These are phyloP conservation scores for Drosophila arizonae DNA, from an alignment of 1,140 invertebrate genomes.

Conservation along the genomic window DNA sequence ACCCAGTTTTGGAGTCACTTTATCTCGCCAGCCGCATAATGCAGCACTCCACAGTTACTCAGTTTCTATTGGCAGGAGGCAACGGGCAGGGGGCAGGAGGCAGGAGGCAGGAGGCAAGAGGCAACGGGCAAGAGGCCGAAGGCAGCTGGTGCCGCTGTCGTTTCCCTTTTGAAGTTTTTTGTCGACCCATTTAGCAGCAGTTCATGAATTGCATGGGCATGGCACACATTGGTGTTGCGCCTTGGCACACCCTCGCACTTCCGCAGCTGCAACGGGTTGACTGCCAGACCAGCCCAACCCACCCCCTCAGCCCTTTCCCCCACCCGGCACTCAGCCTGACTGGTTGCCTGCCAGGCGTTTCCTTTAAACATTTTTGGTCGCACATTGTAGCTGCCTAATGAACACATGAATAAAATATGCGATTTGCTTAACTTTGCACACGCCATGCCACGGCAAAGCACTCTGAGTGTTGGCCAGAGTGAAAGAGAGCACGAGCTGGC, in stretches of 20 bases:
- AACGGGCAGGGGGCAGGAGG: background rate
- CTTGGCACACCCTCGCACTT: background rate
- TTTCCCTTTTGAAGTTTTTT: conserved; percentile 73
- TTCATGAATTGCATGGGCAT: conserved; percentile 63
- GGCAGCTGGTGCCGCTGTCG: conserved; percentile 33
- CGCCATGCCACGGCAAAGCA: conserved; percentile 55
- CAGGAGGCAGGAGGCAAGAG: conserved; percentile 4
- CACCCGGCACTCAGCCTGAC: background rate
- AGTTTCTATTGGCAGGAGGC: conserved; percentile 51
- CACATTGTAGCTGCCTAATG: conserved; percentile 81
- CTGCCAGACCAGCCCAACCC: background rate
- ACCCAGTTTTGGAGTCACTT: conserved; percentile 64
- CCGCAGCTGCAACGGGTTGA: conserved; percentile 24
- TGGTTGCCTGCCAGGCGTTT: conserved; percentile 42
- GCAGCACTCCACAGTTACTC: conserved; percentile 35
- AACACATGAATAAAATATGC: conserved; percentile 82
- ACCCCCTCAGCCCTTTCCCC: too few relatives aligned
- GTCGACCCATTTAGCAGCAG: conserved; percentile 74
- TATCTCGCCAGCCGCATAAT: conserved; percentile 61
- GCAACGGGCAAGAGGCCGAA: background rate
- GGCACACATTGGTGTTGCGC: conserved; percentile 33
- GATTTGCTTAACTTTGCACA: conserved; percentile 80
- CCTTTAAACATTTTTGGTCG: conserved; percentile 81
- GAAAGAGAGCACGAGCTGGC: conserved; percentile 5
- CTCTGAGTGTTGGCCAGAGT: conserved; percentile 1